Percentiles rank a stretch among this genome's conserved stretches.
phyloP scores from a whole-genome alignment of 2,888 invertebrate genomes.

The Ochlodes sylvanus region DNA sequence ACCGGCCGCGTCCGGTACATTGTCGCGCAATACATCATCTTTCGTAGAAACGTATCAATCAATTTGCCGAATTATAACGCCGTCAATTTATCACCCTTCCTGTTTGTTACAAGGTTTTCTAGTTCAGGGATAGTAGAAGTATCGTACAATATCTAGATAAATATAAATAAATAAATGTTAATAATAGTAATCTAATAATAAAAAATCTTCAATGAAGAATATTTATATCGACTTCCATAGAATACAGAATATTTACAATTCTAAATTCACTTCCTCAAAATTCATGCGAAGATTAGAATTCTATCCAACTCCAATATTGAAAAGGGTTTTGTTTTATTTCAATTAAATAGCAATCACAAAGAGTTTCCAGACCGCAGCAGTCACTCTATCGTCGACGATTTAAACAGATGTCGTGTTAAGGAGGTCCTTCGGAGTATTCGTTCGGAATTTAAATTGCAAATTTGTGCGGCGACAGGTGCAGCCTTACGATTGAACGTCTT shows the following conservation, averaged over 20 bases:
- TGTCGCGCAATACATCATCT: conserved; percentile 73
- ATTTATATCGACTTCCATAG: too few relatives aligned
- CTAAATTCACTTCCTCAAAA: conserved; percentile 1
- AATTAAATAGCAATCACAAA: conserved; percentile 80
- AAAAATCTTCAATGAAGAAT: neutral
- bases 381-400: conserved; percentile 82
- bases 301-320: conserved; percentile 36
- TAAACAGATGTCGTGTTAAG: conserved; percentile 86
- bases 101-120: conserved; percentile 3
- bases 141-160: too few relatives aligned
- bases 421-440: conserved; percentile 83
- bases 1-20: conserved; percentile 67
- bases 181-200: too few relatives aligned
- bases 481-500: conserved; percentile 65
- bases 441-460: conserved; percentile 85
- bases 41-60: conserved; percentile 72
- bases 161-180: too few relatives aligned
- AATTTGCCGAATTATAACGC: conserved; percentile 74
- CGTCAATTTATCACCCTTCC: conserved; percentile 60
- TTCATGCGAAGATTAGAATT: conserved; percentile 30
- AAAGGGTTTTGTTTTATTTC: conserved; percentile 81
- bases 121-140: conserved; percentile 16
- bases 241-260: too few relatives aligned
- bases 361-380: conserved; percentile 73
- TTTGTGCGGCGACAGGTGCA: conserved; percentile 83